A percentile compares a stretch with the other conserved stretches of the same genome.
These are phyloP conservation scores for Drosophila acutilabella DNA, from an alignment of 2,888 invertebrate species.

Conservation along the genomic window DNA sequence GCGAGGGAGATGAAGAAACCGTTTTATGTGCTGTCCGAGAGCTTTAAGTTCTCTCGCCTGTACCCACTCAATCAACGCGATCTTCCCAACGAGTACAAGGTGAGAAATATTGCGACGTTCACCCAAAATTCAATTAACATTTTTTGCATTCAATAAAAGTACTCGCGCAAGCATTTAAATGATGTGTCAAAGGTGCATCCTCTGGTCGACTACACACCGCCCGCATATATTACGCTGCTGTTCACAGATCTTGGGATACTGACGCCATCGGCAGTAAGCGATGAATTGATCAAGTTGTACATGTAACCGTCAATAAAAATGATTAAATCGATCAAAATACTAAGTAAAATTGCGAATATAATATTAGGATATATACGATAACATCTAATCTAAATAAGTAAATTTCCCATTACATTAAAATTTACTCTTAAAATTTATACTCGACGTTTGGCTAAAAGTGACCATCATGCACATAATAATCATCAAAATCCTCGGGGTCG, in stretches of 20 bases:
- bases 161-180: slow-evolving; percentile 81
- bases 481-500: slow-evolving; percentile 32
- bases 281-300: slow-evolving; percentile 98
- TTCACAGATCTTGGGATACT: slow-evolving; percentile 98
- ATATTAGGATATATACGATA: slow-evolving; percentile 12
- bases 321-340: slow-evolving; percentile 25
- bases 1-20: slow-evolving; percentile 96
- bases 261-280: slow-evolving; percentile 98
- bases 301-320: slow-evolving; percentile 86
- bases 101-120: slow-evolving; percentile 81
- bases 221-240: slow-evolving; percentile 94
- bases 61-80: slow-evolving; percentile 97
- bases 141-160: slow-evolving; percentile 59
- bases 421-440: slow-evolving; percentile 53
- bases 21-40: slow-evolving; percentile 97
- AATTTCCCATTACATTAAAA: slow-evolving; percentile 29
- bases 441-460: slow-evolving; percentile 37
- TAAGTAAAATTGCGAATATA: slow-evolving; percentile 33
- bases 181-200: slow-evolving; percentile 89
- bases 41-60: slow-evolving; percentile 97
- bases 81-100: slow-evolving; percentile 94
- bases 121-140: neutral
- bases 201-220: slow-evolving; percentile 98
- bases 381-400: slow-evolving; percentile 29
- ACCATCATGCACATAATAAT: slow-evolving; percentile 29